Conservation (phyloP, 2,888 invertebrate species). For the Thalpophila matura region DNA sequence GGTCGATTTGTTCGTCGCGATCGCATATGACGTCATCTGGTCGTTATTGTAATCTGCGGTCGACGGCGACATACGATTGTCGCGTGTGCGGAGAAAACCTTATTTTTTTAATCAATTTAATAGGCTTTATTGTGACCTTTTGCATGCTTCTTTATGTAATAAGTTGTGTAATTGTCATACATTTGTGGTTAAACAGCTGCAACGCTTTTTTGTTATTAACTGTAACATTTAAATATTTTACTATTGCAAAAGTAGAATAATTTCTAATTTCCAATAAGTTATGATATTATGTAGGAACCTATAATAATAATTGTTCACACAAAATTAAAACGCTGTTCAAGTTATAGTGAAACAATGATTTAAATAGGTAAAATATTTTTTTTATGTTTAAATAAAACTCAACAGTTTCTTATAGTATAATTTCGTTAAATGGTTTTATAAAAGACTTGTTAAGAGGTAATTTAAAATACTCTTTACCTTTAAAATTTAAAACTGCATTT, state of each 20-base stretch:
- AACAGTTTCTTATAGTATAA: neutral
- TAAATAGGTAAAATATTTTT: no score
- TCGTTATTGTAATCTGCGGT: slow-evolving; percentile 71
- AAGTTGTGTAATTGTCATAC: slow-evolving; percentile 24
- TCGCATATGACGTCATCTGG: slow-evolving; percentile 70
- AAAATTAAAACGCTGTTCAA: neutral
- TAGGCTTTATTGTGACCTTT: slow-evolving; percentile 43
- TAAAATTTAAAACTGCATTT: neutral
- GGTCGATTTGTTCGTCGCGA: slow-evolving; percentile 69
- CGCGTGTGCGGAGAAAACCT: slow-evolving; percentile 65
- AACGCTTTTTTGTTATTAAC: neutral
- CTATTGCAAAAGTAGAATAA: neutral
- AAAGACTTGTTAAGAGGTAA: neutral
- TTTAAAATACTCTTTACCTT: no score
- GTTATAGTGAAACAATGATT: no score
- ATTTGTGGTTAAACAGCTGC: slow-evolving; percentile 42
- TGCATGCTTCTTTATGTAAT: slow-evolving; percentile 26
- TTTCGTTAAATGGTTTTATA: neutral
- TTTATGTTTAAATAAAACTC: no score
- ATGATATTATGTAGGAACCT: no score
- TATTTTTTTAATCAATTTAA: slow-evolving; percentile 61
- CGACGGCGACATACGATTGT: slow-evolving; percentile 67
- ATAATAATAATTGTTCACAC: neutral
- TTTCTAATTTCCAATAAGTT: no score
- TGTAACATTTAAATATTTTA: slow-evolving; percentile 2